These are phyloP conservation scores for Pangasius sanitwongsei DNA, from an alignment of 2,797 vertebrate genomes.

Conservation along the genomic window DNA sequence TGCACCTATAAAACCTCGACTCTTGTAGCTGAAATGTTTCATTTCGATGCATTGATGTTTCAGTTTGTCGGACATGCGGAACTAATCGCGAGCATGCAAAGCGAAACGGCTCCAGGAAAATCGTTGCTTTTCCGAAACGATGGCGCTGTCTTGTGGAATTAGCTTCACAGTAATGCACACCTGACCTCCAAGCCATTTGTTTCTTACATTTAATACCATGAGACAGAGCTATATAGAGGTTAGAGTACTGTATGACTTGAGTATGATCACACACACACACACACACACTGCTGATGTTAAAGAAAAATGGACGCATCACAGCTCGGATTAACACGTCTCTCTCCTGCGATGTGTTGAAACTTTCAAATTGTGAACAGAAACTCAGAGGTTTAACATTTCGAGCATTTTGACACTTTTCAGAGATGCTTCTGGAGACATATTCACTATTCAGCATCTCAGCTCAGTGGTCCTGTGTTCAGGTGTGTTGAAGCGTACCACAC, in stretches of 20 bases:
- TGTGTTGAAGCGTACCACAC: not conserved
- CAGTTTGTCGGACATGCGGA: not conserved
- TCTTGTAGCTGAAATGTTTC: constrained; percentile 19
- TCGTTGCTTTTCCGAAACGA: not conserved
- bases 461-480: too few species aligned
- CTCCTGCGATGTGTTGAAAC: not conserved
- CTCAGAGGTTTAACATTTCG: not conserved
- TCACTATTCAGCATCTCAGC: not conserved
- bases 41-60: not conserved
- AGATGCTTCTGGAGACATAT: not conserved
- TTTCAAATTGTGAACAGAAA: not conserved
- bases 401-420: not conserved
- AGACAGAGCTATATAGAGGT: constrained; percentile 19
- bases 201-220: constrained; percentile 24
- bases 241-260: not conserved
- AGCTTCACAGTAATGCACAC: not conserved
- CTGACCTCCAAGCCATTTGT: constrained; percentile 18
- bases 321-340: not conserved
- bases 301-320: not conserved
- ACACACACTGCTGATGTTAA: not conserved
- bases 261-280: not conserved
- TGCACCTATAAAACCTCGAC: constrained; percentile 22
- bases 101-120: not conserved
- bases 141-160: not conserved
- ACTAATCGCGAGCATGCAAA: not conserved